Evolutionary conservation across 2,113 vertebrate genomes (phyloP).

Genomic region (Bucco capensis): DNA sequence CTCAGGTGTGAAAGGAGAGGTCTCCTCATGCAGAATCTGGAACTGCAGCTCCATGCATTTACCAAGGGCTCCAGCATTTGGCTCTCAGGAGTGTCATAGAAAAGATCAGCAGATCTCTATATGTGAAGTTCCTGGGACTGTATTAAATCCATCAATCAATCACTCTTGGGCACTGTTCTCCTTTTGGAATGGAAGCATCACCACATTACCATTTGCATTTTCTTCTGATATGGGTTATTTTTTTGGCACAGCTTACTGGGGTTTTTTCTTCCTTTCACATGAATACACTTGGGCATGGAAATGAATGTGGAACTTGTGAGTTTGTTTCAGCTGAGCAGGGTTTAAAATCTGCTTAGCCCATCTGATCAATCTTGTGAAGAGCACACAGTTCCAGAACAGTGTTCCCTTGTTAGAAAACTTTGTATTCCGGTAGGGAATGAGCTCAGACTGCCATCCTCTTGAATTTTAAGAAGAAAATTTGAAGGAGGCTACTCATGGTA

Average conservation of each 20-base stretch:
- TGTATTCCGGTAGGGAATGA: not conserved
- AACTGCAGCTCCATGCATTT: not conserved
- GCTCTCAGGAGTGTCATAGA: not conserved
- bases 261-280: not conserved
- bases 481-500: not conserved
- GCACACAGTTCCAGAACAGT: constrained; percentile 36
- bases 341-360: constrained; percentile 52
- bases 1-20: not conserved
- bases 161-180: not conserved
- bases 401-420: constrained; percentile 37
- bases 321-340: constrained; percentile 51
- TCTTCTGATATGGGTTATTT: not conserved
- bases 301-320: constrained; percentile 42
- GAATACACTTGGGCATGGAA: constrained; percentile 37
- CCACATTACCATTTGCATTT: not conserved
- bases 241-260: not conserved
- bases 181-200: not conserved
- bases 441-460: not conserved
- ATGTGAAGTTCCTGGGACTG: not conserved
- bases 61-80: not conserved
- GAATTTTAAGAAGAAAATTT: not conserved
- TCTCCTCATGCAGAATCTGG: not conserved
- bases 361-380: constrained; percentile 46
- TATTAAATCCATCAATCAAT: not conserved
- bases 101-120: not conserved